Base-by-base conservation (phyloP, 2,888 invertebrate species). In the Sympetrum striolatum region DNA sequence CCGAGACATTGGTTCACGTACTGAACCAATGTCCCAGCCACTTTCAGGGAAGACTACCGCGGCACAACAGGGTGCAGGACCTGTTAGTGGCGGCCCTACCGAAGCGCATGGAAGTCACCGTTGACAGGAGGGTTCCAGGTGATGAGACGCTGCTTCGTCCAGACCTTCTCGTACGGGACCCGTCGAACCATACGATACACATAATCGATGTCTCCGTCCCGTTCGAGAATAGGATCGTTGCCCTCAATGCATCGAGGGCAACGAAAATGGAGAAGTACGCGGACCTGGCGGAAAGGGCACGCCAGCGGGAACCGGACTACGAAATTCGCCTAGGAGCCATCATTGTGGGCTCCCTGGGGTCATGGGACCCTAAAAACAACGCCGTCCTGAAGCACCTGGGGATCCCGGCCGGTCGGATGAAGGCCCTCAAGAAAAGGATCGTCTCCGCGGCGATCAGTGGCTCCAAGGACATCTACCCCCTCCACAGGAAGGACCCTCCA, bases 1-100 rank as follows among this genome's bases (percentile, higher is more conserved):
- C 91, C 6, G 93, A 94, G 90, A 93, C 93, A 5, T 91, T 94
- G 31, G 93, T 93, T 0, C 93, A 93, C 79, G 93, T 94, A 37
- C 90, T 93, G 8, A 92, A 92, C 90, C 93, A 93, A 92, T 94
- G 93, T 90, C 91, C 91, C 2, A 44, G 90, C 0, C 92, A 93
- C 91, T 92, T 92, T 0, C 92, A 91, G 0, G 93, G 93, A 0
- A 91, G 92, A 90, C 92, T 92, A 90, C 64, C 37, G 0, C 91
- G 93, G 0, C 93, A 22, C 39, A 86, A 10, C 12, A 82, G 37
- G 64, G 81, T 90, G 8, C 15, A 82, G 90, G 91, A n/a, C 0
- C 6, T 73, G 10, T 18, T 73, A 18, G 10, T 73, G 73, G 73
- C 22, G 25, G 6, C 10, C 73, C 73, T 73, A 6, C 73, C 18